Evolutionary conservation across 2,113 vertebrate species (phyloP), one percentile per base, ranked within the genome.

Genomic region (Herpetotheres cachinnans): DNA sequence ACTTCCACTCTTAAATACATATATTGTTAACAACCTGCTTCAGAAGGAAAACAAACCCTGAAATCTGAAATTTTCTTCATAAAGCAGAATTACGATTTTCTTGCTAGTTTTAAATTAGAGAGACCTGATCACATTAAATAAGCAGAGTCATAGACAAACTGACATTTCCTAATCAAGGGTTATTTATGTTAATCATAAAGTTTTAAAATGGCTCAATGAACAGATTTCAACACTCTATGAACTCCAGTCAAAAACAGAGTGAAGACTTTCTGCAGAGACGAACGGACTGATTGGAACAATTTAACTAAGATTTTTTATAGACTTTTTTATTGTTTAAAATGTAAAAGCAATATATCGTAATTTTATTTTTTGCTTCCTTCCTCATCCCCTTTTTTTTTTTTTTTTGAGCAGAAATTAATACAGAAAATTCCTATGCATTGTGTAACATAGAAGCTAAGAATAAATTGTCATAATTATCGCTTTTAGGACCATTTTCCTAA

Each of bases 361-460:
- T 12, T 32, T 66, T 22, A 2, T 10, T 29, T 54, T 70, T 73
- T 49, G 1, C 5, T 59, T 81, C 16, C 5, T 56, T 72, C 4
- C 8, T 50, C 16, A 12, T 1, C 7, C 1, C 0, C 7, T 9
- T 32, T 54, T 9, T n/a, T 34, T 17, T 29, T 0, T 18, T 72
- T 38, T 40, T 63, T 40, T 50, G 3, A 73, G 13, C 7, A 62
- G 24, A 4, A 66, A 7, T 44, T 62, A 21, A 11, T 46, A 49
- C 2, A 70, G 32, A 12, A 89, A 65, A 6, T n/a, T 92, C 13
- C 7, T 55, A 21, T 16, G 26, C 13, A 76, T 34, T 50, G 4
- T 30, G 25, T n/a, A 65, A 55, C 24, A 44, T 4, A 32, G 42
- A 78, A 76, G 11, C 12, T 67, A 21, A 59, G 7, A 67, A 71